A percentile compares a stretch with the other conserved stretches of the same genome.
Conservation (phyloP, 2,113 vertebrate species). For the zebrafish (Danio rerio) region GRCz12tu NC_133187.1:26149501-26150000, state of each 20-base stretch:
- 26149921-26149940: constrained; percentile 66
- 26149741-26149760: too few species aligned
- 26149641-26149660: not conserved
- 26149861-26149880: constrained; percentile 37
- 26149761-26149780: constrained; percentile 6
- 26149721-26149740: constrained; percentile 16
- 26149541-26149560: not conserved
- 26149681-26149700: not conserved
- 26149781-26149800: constrained; percentile 25
- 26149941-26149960: constrained; percentile 50
- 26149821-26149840: constrained; percentile 34
- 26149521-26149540: too few species aligned
- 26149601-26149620: not conserved
- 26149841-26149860: constrained; percentile 54
- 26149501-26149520: too few species aligned
- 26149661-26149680: not conserved
- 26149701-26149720: constrained; percentile 11
- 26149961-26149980: constrained; percentile 40
- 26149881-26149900: constrained; percentile 48
- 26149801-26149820: not conserved
- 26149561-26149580: not conserved
- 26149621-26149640: not conserved
- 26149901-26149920: constrained; percentile 43
- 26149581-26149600: not conserved
- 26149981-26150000: constrained; percentile 51